Base-by-base conservation (phyloP, 2,888 invertebrate species). In the Xestobium rufovillosum region DNA sequence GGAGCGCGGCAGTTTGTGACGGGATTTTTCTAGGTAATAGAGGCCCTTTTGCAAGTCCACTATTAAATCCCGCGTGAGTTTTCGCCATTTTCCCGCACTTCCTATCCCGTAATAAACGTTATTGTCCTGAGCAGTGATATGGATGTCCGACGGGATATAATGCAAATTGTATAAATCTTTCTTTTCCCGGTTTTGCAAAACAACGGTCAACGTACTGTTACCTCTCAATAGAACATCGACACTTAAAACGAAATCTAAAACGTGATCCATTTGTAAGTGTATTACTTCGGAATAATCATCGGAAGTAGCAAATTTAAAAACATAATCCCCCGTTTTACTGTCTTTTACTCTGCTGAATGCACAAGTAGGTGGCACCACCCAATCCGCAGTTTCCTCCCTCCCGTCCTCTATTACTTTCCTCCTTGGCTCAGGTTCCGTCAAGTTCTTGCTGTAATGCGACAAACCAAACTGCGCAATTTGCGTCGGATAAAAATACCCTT, bases 391-490 rank as follows among this genome's bases (percentile, higher is more conserved):
- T 53, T 74, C 66, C 44, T 70, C 72, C 49, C 85, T 81, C 0
- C 80, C 83, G 59, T 91, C 85, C 52, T 90, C 91, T 4, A 91
- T 63, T 2, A 76, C 61, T 51, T 76, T 77, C 43, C 78, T 69
- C 31, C 81, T 73, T 0, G 91, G 88, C 48, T 85, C 81, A 0
- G 83, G 80, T 53, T 91, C 91, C 0, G 85, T 86, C 9, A 95
- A 67, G 64, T 90, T 87, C 65, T 96, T 95, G 65, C 92, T 94
- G 65, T 92, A 98, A 67, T 98, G 98, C 6, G 95, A 90, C 38
- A 98, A 67, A 0, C 92, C 98, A 63, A 91, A 98, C 65, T 98
- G 98, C 3, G 97, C 95, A 48, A 98, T 95, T 69, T 98, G 97
- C 1, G 95, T 97, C 0, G 97, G 95, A 68, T 98, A 98, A 65